Percentiles rank a stretch among this genome's conserved stretches.
Evolutionary conservation across 2,888 invertebrate species (phyloP).

Genomic region (Drosophila infuscata): DNA sequence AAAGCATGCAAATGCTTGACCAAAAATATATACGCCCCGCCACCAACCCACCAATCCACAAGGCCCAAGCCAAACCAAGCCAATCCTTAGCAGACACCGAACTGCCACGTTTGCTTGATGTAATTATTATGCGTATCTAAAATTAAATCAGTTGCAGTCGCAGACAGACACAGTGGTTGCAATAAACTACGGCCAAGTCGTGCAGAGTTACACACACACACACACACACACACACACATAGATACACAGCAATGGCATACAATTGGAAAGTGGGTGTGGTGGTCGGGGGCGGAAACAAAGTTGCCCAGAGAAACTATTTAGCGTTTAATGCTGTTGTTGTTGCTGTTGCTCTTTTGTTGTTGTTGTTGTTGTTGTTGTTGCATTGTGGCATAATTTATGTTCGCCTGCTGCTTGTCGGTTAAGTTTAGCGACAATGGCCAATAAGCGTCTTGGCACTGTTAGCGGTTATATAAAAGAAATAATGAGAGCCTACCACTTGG

Average conservation of each 20-base stretch:
- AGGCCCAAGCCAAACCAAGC: neutral
- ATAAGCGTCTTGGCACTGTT: conserved; percentile 28
- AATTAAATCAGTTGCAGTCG: conserved; percentile 69
- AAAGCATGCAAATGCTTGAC: conserved; percentile 52
- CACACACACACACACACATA: no score
- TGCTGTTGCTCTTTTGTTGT: neutral
- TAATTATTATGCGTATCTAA: conserved; percentile 78
- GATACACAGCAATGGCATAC: neutral
- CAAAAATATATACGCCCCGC: conserved; percentile 3
- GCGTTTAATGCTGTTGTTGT: conserved; percentile 4
- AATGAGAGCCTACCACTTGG: neutral
- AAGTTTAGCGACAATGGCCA: conserved; percentile 35
- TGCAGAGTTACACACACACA: neutral
- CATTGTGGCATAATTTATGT: conserved; percentile 66
- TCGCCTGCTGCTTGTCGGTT: conserved; percentile 44
- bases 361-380: neutral
- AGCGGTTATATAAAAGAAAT: conserved; percentile 6
- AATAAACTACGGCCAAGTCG: conserved; percentile 15
- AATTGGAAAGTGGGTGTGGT: conserved; percentile 7
- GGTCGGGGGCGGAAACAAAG: neutral
- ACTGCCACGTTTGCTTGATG: conserved; percentile 17
- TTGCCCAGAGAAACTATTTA: conserved; percentile 41
- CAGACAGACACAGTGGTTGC: conserved; percentile 28
- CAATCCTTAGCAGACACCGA: neutral
- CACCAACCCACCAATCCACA: neutral